Evolutionary conservation across 2,113 vertebrate species (phyloP).

Genomic region (Felis catus): DNA sequence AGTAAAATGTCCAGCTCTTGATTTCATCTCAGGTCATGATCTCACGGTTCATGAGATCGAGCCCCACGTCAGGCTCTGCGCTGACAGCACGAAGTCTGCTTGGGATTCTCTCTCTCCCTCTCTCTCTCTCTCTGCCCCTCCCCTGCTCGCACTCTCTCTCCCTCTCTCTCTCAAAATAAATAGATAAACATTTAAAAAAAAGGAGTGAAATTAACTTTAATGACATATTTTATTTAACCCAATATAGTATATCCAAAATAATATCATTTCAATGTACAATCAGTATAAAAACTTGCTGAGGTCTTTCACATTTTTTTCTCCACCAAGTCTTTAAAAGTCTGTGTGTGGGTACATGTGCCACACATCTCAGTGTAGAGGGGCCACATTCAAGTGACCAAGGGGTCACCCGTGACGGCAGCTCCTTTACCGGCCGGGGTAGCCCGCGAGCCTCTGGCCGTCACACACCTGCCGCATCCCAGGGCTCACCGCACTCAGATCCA

Average conservation of each 20-base stretch:
- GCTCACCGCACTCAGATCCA: not conserved
- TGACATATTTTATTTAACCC: not conserved
- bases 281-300: not conserved
- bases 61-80: too few relatives aligned
- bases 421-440: fast-evolving
- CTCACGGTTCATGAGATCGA: too few relatives aligned
- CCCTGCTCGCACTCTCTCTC: too few relatives aligned
- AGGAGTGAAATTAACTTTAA: not conserved
- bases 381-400: fast-evolving
- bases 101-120: too few relatives aligned
- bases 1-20: too few relatives aligned
- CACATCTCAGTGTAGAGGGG: not conserved
- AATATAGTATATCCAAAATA: not conserved
- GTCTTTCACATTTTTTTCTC: not conserved
- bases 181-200: too few relatives aligned
- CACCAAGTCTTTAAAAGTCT: not conserved
- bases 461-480: not conserved
- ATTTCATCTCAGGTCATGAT: too few relatives aligned
- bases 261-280: not conserved
- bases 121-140: too few relatives aligned
- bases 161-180: too few relatives aligned
- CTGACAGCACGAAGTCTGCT: too few relatives aligned
- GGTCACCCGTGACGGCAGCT: fast-evolving
- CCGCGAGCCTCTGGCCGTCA: fast-evolving
- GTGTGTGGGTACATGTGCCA: not conserved